Conservation (phyloP, 2,113 vertebrate species). For the Hemicordylus capensis region DNA sequence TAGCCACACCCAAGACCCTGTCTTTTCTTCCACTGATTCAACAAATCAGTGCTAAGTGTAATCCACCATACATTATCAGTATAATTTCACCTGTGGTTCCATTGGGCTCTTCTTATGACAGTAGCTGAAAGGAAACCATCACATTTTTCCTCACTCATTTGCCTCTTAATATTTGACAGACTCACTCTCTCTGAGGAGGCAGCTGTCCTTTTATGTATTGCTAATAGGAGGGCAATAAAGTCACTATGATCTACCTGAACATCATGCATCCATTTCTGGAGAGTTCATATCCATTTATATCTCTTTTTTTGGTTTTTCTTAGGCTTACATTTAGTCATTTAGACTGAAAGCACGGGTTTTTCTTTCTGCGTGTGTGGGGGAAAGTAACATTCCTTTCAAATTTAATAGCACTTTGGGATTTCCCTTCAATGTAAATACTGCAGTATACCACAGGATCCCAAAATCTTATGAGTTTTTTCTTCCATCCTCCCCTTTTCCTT, state of each 20-base stretch:
- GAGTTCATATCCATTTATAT: constrained; percentile 18
- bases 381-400: constrained; percentile 45
- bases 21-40: background rate
- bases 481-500: constrained; percentile 22
- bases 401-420: constrained; percentile 36
- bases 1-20: background rate
- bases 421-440: constrained; percentile 22
- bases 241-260: constrained; percentile 2
- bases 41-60: background rate
- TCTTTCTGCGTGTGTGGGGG: background rate
- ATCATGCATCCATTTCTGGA: background rate
- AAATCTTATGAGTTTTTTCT: constrained; percentile 35
- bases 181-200: constrained; percentile 12
- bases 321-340: constrained; percentile 40
- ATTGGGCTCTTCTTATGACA: background rate
- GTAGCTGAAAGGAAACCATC: background rate
- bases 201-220: constrained; percentile 1
- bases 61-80: constrained; percentile 5
- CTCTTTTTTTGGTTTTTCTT: background rate
- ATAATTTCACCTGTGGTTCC: background rate
- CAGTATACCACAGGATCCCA: constrained; percentile 4
- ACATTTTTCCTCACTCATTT: background rate
- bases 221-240: background rate
- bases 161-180: constrained; percentile 37
- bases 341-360: constrained; percentile 22